Evolutionary conservation across 1,140 invertebrate species (phyloP).

Genomic region (Cephus cinctus): DNA sequence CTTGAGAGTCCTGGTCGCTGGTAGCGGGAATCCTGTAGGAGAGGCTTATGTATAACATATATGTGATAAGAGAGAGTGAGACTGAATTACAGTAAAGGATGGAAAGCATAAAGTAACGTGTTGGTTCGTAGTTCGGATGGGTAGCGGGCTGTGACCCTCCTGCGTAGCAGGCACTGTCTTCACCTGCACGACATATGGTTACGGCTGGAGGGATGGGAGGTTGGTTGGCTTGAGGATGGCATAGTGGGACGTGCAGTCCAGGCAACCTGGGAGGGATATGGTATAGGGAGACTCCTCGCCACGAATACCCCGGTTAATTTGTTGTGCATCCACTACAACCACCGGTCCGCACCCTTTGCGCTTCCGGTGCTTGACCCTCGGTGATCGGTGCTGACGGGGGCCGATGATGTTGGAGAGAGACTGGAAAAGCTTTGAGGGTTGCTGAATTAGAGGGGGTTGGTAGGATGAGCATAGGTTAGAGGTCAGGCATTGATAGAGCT

Average conservation of each 20-base stretch:
- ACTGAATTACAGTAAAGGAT: no score
- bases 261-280: conserved; percentile 18
- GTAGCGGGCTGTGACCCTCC: no score
- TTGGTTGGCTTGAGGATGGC: no score
- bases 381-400: conserved; percentile 13
- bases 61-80: no score
- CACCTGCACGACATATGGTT: conserved; percentile 41
- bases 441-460: background rate
- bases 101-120: no score
- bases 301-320: conserved; percentile 35
- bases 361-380: conserved; percentile 44
- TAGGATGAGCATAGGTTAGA: conserved; percentile 11
- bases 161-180: conserved; percentile 20
- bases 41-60: no score
- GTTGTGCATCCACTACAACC: conserved; percentile 37
- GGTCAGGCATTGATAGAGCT: conserved; percentile 36
- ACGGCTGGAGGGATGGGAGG: conserved; percentile 18
- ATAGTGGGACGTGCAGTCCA: conserved; percentile 32
- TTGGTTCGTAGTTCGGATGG: no score
- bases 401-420: no score
- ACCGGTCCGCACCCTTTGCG: conserved; percentile 26
- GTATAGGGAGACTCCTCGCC: conserved; percentile 25
- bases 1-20: no score
- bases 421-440: conserved; percentile 2
- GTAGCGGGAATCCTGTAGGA: no score